phyloP scores from a whole-genome alignment of 2,888 invertebrate species.

The Tenthredo amoena region DNA sequence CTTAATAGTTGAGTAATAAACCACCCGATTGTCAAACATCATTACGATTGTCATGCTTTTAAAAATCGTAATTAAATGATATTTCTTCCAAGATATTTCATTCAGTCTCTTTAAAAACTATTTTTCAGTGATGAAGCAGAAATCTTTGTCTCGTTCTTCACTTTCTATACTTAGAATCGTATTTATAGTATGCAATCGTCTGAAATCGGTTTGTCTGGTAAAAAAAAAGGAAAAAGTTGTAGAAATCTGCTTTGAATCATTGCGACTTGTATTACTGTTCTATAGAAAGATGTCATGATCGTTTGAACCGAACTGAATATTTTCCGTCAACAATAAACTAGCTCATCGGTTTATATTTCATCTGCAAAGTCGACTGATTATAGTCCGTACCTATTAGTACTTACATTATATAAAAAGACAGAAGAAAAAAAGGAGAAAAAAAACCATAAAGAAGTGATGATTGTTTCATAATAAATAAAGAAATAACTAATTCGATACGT shows the following conservation, averaged over 20 bases:
- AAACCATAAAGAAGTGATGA: slow-evolving; percentile 18
- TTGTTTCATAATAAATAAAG: slow-evolving; percentile 30
- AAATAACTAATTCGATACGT: slow-evolving; percentile 14
- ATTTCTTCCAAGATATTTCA: neutral
- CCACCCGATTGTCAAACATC: neutral
- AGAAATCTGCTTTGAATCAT: neutral
- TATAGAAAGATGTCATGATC: slow-evolving; percentile 9
- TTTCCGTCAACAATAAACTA: slow-evolving; percentile 4
- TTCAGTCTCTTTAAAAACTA: neutral
- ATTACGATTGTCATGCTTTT: neutral
- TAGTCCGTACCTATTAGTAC: slow-evolving; percentile 28
- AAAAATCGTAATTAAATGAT: neutral
- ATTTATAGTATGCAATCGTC: neutral
- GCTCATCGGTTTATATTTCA: slow-evolving; percentile 21
- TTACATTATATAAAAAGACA: neutral
- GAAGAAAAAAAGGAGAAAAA: neutral
- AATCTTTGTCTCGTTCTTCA: neutral
- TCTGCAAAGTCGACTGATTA: slow-evolving; percentile 34
- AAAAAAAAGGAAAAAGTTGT: neutral
- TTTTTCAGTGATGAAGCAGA: neutral
- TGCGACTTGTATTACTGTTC: neutral
- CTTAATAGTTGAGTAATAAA: neutral
- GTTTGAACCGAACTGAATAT: slow-evolving; percentile 39
- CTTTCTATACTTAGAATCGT: neutral
- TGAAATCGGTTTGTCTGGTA: neutral